A percentile compares a stretch with the other conserved stretches of the same genome.
These are phyloP conservation scores for Mechanitis messenoides DNA, from an alignment of 2,888 invertebrate genomes.

Conservation along the genomic window DNA sequence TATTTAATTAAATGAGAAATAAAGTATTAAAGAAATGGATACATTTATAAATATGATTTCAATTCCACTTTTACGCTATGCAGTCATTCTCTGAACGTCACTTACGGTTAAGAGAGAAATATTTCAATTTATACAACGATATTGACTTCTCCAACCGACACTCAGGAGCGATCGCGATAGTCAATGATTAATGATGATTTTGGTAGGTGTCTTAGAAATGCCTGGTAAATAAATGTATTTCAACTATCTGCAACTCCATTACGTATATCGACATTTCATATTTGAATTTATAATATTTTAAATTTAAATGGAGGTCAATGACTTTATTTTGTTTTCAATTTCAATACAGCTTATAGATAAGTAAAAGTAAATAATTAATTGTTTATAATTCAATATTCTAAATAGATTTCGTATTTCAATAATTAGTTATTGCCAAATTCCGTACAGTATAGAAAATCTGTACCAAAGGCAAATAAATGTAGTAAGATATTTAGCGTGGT, in stretches of 20 bases:
- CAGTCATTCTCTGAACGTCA: background rate
- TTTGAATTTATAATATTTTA: slow-evolving; percentile 30
- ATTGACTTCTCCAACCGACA: slow-evolving; percentile 52
- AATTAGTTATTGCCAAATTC: slow-evolving; percentile 8
- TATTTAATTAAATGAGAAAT: no score
- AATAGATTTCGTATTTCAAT: background rate
- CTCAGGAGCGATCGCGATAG: slow-evolving; percentile 53
- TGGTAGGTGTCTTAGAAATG: slow-evolving; percentile 44
- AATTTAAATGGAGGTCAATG: background rate
- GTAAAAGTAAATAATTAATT: background rate
- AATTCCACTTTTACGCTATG: background rate
- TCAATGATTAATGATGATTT: slow-evolving; percentile 62
- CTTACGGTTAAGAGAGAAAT: slow-evolving; percentile 24
- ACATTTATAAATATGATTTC: background rate
- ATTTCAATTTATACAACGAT: slow-evolving; percentile 40
- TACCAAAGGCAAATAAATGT: slow-evolving; percentile 19
- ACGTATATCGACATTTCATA: slow-evolving; percentile 38
- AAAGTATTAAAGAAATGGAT: no score
- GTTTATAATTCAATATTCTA: background rate
- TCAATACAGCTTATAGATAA: no score
- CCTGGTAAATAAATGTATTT: slow-evolving; percentile 46
- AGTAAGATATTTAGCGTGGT: slow-evolving; percentile 17
- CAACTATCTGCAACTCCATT: slow-evolving; percentile 42
- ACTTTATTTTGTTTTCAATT: background rate
- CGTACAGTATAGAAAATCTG: slow-evolving; percentile 14